A percentile compares a stretch with the other conserved stretches of the same genome.
Conservation (phyloP, 2,888 invertebrate species). For the Torymus tubicola region DNA sequence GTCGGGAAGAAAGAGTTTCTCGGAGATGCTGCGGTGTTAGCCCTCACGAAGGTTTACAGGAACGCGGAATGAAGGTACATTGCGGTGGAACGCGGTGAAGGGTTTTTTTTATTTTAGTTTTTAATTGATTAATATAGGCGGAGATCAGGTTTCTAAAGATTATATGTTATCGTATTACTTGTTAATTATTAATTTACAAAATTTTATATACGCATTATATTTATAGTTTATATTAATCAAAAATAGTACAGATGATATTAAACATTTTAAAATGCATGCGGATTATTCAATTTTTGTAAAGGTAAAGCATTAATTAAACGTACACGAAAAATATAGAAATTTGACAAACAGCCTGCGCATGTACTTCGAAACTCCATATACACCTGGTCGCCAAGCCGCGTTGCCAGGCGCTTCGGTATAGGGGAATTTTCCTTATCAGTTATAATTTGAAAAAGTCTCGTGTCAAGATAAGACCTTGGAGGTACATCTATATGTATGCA, state of each 20-base stretch:
- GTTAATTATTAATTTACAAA: too few species aligned
- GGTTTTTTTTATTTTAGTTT: too few species aligned
- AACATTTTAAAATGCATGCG: too few species aligned
- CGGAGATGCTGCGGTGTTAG: constrained; percentile 3
- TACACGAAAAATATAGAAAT: neutral
- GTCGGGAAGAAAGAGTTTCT: constrained; percentile 29
- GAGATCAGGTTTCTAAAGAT: too few species aligned
- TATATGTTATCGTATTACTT: too few species aligned
- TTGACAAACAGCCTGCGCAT: neutral
- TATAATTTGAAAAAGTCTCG: constrained; percentile 20
- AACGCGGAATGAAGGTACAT: neutral
- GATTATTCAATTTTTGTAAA: too few species aligned
- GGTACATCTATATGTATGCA: neutral
- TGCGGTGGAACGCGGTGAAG: too few species aligned
- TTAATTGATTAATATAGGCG: too few species aligned
- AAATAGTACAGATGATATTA: too few species aligned
- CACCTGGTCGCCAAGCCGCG: neutral
- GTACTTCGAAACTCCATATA: neutral
- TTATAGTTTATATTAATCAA: too few species aligned
- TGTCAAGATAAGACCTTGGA: constrained; percentile 48
- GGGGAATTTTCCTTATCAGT: constrained; percentile 32
- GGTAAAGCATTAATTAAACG: too few species aligned
- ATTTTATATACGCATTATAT: too few species aligned
- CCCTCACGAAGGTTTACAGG: neutral
- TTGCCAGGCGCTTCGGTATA: neutral